Evolutionary conservation across 2,888 invertebrate species (phyloP), one percentile per base, ranked within the genome.

Genomic region (Parapristionchus giblindavisi): DNA sequence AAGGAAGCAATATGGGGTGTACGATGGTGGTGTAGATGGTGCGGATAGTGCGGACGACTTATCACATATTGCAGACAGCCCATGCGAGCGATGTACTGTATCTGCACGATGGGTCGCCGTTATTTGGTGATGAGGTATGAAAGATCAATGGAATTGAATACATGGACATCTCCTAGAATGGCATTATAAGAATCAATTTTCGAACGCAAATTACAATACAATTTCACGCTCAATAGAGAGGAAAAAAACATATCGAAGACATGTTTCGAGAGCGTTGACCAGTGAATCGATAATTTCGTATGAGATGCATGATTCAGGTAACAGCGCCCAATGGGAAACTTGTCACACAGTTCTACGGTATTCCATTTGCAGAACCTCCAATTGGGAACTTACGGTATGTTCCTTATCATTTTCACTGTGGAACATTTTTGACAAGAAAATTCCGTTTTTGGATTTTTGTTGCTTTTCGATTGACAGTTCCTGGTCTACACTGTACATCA

Each of bases 331-430:
- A 82, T 34, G 86, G 87, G 29, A 87, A 88, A 77, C 80, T 78
- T 29, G 81, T 88, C 48, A 84, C 86, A 2, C 81, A 84, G 75
- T 89, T 85, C 78, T 81, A 88, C 27, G 90, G 94, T 27, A 91
- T 94, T 77, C 94, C 94, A 0, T 94, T 93, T 86, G 94, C 94
- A 36, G 91, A 92, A 79, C 92, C 94, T 21, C 94, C 94, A 0
- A 87, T 92, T 66, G 93, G 92, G n/a, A 89, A 78, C 11, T 78
- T 83, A 21, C 78, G 82, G 81, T 80, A 65, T 6, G 24, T 43
- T 43, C 17, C 17, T 43, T 43, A 43, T 43, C 8, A 43, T 43
- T 43, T 8, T 43, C 11, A 43, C 17, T 43, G 8, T 17, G 8
- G 17, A 43, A 43, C 11, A 43, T 43, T 43, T 17, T 8, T 43